phyloP scores from a whole-genome alignment of 2,113 vertebrate species.

The Apodemus sylvaticus region DNA sequence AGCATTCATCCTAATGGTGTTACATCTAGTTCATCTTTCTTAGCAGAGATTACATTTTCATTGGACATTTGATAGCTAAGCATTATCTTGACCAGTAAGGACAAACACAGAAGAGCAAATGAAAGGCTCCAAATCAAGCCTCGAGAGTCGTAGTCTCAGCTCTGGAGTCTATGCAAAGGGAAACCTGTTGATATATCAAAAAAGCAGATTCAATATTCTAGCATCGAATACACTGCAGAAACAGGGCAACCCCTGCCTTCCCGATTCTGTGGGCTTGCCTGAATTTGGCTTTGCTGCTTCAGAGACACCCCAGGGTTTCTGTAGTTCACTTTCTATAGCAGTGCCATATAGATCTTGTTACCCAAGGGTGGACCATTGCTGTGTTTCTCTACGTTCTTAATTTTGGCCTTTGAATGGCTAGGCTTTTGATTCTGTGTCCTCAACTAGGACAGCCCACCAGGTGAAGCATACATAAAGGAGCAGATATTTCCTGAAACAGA shows the following conservation, averaged over 20 bases:
- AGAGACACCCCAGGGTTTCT: not conserved
- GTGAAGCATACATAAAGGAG: not conserved
- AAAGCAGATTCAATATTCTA: not conserved
- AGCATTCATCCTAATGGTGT: not conserved
- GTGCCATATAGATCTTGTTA: not conserved
- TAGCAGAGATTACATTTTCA: not conserved
- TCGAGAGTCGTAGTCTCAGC: not conserved
- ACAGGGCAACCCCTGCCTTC: not conserved
- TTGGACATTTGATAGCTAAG: not conserved
- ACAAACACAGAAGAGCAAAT: slow-evolving; percentile 26
- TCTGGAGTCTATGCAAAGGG: not conserved
- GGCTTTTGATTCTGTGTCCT: not conserved
- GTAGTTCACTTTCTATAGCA: not conserved
- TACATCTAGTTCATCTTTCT: not conserved
- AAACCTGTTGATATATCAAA: not conserved
- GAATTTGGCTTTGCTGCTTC: not conserved
- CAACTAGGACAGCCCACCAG: not conserved
- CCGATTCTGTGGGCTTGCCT: not conserved
- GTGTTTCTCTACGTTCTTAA: not conserved
- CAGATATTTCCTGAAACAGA: not conserved
- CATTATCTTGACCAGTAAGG: not conserved
- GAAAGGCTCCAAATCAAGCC: not conserved
- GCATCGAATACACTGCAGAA: not conserved
- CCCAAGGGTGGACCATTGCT: not conserved
- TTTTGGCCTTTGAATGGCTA: not conserved